phyloP scores from a whole-genome alignment of 1,140 invertebrate genomes.

The Caenorhabditis tropicalis region DNA sequence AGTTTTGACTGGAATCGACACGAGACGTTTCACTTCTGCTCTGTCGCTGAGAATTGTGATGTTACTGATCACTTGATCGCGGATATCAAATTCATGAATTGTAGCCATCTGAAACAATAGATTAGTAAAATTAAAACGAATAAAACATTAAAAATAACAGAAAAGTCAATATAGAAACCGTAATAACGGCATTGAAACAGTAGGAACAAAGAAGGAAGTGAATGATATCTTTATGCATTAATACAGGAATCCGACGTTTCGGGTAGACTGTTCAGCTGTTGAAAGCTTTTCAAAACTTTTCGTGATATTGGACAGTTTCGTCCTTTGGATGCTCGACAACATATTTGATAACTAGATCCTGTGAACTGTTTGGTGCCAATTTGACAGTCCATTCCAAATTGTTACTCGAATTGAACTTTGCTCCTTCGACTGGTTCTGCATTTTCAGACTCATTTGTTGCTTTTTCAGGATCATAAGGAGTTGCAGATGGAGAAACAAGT shows the following conservation, averaged over 20 bases:
- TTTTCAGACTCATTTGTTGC: conserved; percentile 1
- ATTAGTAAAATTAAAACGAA: neutral
- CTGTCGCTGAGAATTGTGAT: conserved; percentile 36
- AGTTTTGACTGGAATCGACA: neutral
- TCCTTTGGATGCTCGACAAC: conserved; percentile 69
- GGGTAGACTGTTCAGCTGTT: neutral
- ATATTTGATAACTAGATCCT: conserved; percentile 67
- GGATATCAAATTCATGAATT: conserved; percentile 23
- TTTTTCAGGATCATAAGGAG: conserved; percentile 51
- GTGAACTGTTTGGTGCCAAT: conserved; percentile 48
- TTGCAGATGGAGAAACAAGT: conserved; percentile 55
- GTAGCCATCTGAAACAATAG: neutral
- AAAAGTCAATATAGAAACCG: neutral
- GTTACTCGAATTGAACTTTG: conserved; percentile 67
- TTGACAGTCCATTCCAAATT: conserved; percentile 73
- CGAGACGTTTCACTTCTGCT: neutral
- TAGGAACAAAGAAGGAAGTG: neutral
- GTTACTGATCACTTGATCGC: neutral
- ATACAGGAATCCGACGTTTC: neutral
- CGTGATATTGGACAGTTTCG: conserved; percentile 62
- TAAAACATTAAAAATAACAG: neutral
- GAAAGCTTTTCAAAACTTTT: conserved; percentile 29
- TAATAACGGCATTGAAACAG: neutral
- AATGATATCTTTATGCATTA: neutral
- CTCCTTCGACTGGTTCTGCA: conserved; percentile 57